phyloP scores from a whole-genome alignment of 64 coral and sea anemone genomes.

The Dendronephthya gigantea region DNA sequence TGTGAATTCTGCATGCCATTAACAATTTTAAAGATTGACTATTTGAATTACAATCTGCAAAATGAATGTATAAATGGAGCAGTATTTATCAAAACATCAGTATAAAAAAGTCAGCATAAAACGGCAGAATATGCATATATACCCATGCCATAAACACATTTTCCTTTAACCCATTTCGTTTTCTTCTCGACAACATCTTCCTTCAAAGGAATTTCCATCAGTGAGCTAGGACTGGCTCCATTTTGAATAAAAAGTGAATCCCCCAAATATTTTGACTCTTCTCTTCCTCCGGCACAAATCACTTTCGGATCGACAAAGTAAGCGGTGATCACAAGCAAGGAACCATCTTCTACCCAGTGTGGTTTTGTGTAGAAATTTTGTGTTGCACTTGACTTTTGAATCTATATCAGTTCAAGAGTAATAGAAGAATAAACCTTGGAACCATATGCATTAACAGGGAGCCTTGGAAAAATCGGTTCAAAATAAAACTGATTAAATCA shows the following conservation, averaged over 20 bases:
- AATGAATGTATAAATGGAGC: too few relatives aligned
- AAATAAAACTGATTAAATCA: too few relatives aligned
- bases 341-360: slow-evolving; percentile 55
- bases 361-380: background rate
- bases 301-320: slow-evolving; percentile 54
- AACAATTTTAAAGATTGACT: too few relatives aligned
- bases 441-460: too few relatives aligned
- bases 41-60: too few relatives aligned
- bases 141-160: slow-evolving; percentile 68
- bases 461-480: too few relatives aligned
- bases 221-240: background rate
- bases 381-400: background rate
- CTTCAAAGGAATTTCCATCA: slow-evolving; percentile 58
- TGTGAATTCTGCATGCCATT: too few relatives aligned
- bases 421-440: too few relatives aligned
- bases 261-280: slow-evolving; percentile 37
- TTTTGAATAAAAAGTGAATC: slow-evolving; percentile 55
- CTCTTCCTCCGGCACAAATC: slow-evolving; percentile 46
- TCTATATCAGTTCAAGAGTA: too few relatives aligned
- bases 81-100: too few relatives aligned
- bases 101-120: too few relatives aligned
- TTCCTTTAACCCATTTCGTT: slow-evolving; percentile 47
- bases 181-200: slow-evolving; percentile 51
- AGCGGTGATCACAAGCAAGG: slow-evolving; percentile 66
- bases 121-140: background rate